Conservation (phyloP, 2,797 vertebrate genomes). For the Schizothorax lantsangensis region DNA sequence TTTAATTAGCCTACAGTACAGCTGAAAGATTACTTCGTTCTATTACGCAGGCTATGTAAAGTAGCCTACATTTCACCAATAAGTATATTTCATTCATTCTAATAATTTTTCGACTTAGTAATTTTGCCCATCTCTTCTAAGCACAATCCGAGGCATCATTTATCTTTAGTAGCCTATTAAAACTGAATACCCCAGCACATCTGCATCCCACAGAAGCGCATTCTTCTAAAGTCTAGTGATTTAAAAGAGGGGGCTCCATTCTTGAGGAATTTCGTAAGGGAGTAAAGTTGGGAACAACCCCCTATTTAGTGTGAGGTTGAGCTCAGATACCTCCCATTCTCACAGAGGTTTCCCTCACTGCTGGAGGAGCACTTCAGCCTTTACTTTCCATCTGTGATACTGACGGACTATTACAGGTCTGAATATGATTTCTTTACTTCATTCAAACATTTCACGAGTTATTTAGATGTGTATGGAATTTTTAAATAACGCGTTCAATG, state of each 20-base stretch:
- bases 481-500: background rate
- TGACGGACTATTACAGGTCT: slow-evolving; percentile 8
- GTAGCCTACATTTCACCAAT: background rate
- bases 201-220: background rate
- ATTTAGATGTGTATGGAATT: background rate
- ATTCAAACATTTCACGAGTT: background rate
- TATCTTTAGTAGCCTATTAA: background rate
- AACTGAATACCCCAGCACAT: background rate
- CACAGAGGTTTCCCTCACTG: slow-evolving; percentile 83
- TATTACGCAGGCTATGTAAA: background rate
- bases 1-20: background rate
- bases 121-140: background rate
- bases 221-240: slow-evolving; percentile 15
- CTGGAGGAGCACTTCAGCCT: slow-evolving; percentile 72
- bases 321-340: slow-evolving; percentile 91
- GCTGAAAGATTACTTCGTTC: background rate
- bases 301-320: slow-evolving; percentile 94
- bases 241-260: slow-evolving; percentile 80
- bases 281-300: slow-evolving; percentile 91
- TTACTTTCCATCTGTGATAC: background rate
- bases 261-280: slow-evolving; percentile 88
- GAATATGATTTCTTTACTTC: background rate
- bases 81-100: background rate
- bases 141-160: background rate
- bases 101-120: background rate